Evolutionary conservation across 1,140 invertebrate species (phyloP), one percentile per base, ranked within the genome.

Genomic region (Trichonephila clavipes): DNA sequence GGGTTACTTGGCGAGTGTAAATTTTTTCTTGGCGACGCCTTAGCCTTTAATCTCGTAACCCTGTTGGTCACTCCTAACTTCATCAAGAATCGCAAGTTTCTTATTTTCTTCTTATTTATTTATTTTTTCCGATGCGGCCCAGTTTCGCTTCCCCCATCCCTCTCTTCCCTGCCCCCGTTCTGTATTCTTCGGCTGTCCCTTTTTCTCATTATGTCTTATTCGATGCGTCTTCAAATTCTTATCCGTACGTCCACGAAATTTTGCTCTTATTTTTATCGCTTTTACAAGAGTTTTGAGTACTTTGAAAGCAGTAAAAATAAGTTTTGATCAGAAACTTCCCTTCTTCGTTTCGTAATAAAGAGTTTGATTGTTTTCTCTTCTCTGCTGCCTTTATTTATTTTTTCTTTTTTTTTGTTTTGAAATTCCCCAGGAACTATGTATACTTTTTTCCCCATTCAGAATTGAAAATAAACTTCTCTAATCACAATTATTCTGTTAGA

Each of bases 291-390:
- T 92, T 92, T 92, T 92, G 91, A 92, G 91, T 66, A 87, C 91
- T 92, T 92, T 62, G 83, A 92, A 92, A 92, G 91, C 91, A 92
- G 91, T 92, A 92, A 92, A 92, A 92, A 92, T 92, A 92, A 92
- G 91, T 92, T 92, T 87, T 92, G 91, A 92, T 92, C 91, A 87
- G 83, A 92, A 92, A 92, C 83, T 92, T 92, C 81, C 64, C 21
- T 58, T 85, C 90, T 66, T 51, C 58, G n/a, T 62, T 92, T 85
- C 89, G 90, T 92, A 83, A 92, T 92, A 92, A 92, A 92, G 90
- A 92, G 90, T 85, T 92, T 92, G 83, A 85, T 85, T 85, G 83
- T 61, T 85, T 85, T 61, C 83, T 24, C 58, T 58, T 51, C 58
- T 81, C 51, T 24, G 16, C 44, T 61, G 24, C 51, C 51, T 3